These are phyloP conservation scores for Diabrotica virgifera DNA, from an alignment of 1,140 invertebrate genomes.

Conservation along the genomic window DNA sequence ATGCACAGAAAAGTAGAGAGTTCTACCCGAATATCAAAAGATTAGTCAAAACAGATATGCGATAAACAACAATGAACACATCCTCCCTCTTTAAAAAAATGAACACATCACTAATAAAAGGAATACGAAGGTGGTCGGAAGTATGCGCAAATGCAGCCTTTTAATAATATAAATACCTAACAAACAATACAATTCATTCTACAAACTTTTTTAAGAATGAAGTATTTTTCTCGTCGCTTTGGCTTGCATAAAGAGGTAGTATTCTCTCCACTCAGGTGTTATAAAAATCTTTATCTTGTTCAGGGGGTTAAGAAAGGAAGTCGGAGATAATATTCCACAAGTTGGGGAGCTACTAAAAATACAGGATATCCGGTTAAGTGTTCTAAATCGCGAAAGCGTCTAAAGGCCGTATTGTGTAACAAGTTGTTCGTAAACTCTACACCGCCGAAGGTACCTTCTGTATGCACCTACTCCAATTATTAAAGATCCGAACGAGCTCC, in stretches of 20 bases:
- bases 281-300: constrained; percentile 27
- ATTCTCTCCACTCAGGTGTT: constrained; percentile 28
- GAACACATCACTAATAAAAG: background rate
- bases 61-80: too few species aligned
- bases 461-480: background rate
- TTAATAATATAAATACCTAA: background rate
- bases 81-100: background rate
- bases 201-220: background rate
- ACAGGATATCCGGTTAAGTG: constrained; percentile 45
- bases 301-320: constrained; percentile 37
- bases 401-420: constrained; percentile 32
- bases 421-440: constrained; percentile 26
- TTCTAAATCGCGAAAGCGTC: constrained; percentile 27
- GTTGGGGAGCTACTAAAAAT: constrained; percentile 40
- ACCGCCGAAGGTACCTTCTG: constrained; percentile 4
- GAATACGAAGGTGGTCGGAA: background rate
- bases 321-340: constrained; percentile 45
- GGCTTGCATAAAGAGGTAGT: background rate
- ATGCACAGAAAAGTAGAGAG: too few species aligned
- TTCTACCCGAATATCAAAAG: too few species aligned
- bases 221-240: background rate
- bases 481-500: background rate
- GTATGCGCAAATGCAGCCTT: background rate
- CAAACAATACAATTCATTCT: background rate
- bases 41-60: too few species aligned